A percentile compares a stretch with the other conserved stretches of the same genome.
Conservation (phyloP, 2,888 invertebrate genomes). For the Nephrotoma flavescens region DNA sequence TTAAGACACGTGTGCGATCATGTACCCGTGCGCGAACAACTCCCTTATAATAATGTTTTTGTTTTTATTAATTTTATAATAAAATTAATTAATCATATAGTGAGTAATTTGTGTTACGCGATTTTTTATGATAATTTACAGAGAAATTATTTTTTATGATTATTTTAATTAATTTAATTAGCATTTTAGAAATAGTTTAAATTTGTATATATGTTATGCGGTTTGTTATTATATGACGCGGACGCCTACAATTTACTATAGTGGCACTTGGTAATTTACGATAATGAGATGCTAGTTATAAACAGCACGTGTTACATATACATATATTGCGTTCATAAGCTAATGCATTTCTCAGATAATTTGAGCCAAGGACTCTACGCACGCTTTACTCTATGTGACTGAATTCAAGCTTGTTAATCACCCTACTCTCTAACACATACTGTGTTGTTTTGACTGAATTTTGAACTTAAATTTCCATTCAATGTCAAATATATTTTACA, state of each 20-base stretch:
- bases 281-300: background rate
- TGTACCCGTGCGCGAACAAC: background rate
- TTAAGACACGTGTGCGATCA: background rate
- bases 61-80: background rate
- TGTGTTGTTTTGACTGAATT: too few species aligned
- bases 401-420: background rate
- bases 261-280: background rate
- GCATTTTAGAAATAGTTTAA: background rate
- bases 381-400: background rate
- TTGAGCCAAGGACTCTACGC: background rate
- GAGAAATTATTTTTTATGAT: background rate
- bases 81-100: background rate
- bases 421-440: background rate
- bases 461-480: background rate
- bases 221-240: background rate
- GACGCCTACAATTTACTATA: background rate
- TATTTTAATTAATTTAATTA: background rate
- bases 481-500: background rate
- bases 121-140: background rate
- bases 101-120: background rate
- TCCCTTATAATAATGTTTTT: background rate
- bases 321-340: background rate
- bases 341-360: background rate
- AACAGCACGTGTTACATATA: background rate
- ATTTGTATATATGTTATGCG: background rate